A percentile compares a stretch with the other conserved stretches of the same genome.
phyloP scores from a whole-genome alignment of 2,113 vertebrate genomes.

The Pteronura brasiliensis region DNA sequence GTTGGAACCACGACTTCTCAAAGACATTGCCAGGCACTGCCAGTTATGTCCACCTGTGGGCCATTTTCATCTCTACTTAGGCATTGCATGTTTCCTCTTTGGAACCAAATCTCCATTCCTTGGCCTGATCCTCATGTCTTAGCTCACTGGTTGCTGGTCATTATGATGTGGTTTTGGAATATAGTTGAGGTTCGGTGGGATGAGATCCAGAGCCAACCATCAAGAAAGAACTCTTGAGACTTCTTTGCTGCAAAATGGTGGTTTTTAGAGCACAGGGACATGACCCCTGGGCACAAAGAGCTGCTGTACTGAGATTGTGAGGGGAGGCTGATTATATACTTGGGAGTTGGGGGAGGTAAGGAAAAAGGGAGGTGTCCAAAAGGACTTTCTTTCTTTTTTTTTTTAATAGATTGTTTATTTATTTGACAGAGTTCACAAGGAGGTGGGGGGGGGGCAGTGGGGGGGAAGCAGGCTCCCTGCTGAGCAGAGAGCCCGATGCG shows the following conservation, averaged over 20 bases:
- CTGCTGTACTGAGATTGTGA: too few species aligned
- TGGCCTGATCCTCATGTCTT: not conserved
- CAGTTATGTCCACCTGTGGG: not conserved
- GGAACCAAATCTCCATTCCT: not conserved
- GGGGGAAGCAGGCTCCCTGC: too few species aligned
- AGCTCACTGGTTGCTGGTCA: not conserved
- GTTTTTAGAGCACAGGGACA: not conserved
- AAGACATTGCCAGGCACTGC: not conserved
- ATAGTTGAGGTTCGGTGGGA: not conserved
- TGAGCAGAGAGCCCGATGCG: too few species aligned
- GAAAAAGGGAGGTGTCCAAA: too few species aligned
- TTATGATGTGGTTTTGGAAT: not conserved
- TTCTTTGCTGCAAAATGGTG: not conserved
- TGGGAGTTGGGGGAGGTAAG: too few species aligned
- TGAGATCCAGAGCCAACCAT: not conserved
- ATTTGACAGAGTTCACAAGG: too few species aligned
- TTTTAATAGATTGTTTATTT: too few species aligned
- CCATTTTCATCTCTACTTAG: not conserved
- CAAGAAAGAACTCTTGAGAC: not conserved
- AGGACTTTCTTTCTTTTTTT: too few species aligned
- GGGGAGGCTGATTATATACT: too few species aligned
- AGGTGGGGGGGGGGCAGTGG: too few species aligned
- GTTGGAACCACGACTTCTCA: not conserved
- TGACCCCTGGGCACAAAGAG: too few species aligned
- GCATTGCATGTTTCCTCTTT: not conserved